Conservation (phyloP, 2,888 invertebrate species). For the Cosmorhoe ocellata region DNA sequence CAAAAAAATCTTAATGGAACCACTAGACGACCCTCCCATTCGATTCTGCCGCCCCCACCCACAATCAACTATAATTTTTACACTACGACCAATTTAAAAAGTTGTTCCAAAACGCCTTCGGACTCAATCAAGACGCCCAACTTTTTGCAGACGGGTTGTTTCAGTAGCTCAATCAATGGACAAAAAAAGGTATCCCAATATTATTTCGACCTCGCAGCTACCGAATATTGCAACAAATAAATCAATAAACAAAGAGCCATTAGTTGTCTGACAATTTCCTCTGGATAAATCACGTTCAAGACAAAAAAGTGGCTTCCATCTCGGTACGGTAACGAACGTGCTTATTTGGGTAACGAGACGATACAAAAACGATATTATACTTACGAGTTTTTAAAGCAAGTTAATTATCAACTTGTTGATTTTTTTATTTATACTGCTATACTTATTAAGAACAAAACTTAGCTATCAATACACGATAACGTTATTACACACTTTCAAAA, state of each 20-base stretch:
- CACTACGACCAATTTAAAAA: conserved; percentile 34
- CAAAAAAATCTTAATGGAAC: conserved; percentile 58
- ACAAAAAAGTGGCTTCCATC: conserved; percentile 63
- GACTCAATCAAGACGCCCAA: conserved; percentile 36
- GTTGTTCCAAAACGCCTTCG: conserved; percentile 20
- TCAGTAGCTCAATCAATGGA: conserved; percentile 66
- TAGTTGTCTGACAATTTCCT: conserved; percentile 80
- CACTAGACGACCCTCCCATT: conserved; percentile 60
- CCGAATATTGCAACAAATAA: conserved; percentile 78
- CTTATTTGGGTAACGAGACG: conserved; percentile 44
- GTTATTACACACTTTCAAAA: too few relatives aligned
- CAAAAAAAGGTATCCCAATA: conserved; percentile 58
- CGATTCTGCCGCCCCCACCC: conserved; percentile 64
- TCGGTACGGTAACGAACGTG: conserved; percentile 63
- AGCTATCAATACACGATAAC: too few relatives aligned
- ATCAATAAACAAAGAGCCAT: conserved; percentile 81
- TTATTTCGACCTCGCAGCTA: conserved; percentile 70
- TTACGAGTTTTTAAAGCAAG: neutral
- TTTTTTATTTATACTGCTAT: too few relatives aligned
- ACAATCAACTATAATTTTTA: conserved; percentile 60
- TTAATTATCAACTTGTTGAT: too few relatives aligned
- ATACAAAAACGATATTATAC: conserved; percentile 41
- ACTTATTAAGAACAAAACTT: too few relatives aligned
- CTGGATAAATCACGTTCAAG: conserved; percentile 73
- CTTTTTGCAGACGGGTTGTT: conserved; percentile 48